These are phyloP conservation scores for Achlya flavicornis DNA, from an alignment of 2,888 invertebrate genomes.

Conservation along the genomic window DNA sequence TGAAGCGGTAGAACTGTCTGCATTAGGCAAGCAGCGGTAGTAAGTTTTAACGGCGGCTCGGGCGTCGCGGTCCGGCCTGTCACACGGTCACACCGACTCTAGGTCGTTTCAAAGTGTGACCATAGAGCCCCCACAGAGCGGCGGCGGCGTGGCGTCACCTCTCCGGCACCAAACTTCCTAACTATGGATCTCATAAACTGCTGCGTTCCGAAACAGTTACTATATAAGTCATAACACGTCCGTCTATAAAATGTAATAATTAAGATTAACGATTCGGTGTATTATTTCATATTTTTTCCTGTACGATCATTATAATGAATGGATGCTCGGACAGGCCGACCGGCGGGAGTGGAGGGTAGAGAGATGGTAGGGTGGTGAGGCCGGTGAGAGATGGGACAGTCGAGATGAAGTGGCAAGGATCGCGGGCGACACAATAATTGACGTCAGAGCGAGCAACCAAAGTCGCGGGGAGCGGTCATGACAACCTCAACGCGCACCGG, in stretches of 20 bases:
- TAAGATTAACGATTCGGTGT: not conserved
- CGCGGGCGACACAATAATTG: not conserved
- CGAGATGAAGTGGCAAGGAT: not conserved
- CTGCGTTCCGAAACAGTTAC: not conserved
- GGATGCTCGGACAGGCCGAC: not conserved
- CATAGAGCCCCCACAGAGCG: too few species aligned
- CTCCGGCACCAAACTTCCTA: too few species aligned
- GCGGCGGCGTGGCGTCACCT: too few species aligned
- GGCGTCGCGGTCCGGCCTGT: too few species aligned
- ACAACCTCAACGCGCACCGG: not conserved
- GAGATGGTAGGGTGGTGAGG: not conserved
- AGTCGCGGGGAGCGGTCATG: not conserved
- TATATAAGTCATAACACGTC: not conserved
- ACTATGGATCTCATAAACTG: too few species aligned
- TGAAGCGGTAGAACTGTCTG: too few species aligned
- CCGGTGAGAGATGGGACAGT: not conserved
- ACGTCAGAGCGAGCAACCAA: not conserved
- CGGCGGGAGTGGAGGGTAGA: not conserved
- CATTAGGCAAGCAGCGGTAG: too few species aligned
- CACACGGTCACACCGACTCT: too few species aligned
- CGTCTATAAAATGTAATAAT: not conserved
- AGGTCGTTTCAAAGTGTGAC: too few species aligned
- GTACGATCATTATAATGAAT: not conserved
- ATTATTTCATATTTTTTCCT: conserved; percentile 6
- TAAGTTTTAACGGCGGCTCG: too few species aligned